phyloP scores from a whole-genome alignment of 2,113 vertebrate genomes.

The Cyprinus carpio region DNA sequence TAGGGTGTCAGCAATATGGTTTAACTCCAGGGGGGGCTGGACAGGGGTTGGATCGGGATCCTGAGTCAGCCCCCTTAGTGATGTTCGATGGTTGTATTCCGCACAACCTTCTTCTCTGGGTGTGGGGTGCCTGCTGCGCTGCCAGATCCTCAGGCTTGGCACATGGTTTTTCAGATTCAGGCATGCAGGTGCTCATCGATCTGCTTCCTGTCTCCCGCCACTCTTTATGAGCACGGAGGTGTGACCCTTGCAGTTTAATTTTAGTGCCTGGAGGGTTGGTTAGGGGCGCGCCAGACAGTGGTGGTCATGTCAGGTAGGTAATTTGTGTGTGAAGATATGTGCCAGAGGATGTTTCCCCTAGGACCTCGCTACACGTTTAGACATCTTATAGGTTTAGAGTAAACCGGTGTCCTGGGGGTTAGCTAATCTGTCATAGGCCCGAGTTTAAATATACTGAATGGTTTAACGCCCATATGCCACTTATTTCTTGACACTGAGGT shows the following conservation, averaged over 20 bases:
- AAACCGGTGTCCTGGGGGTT: conserved; percentile 36
- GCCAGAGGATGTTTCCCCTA: conserved; percentile 41
- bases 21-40: conserved; percentile 54
- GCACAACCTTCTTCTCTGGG: conserved; percentile 65
- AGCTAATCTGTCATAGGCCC: conserved; percentile 1
- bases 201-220: conserved; percentile 52
- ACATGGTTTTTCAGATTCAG: conserved; percentile 46
- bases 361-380: conserved; percentile 39
- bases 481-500: background rate
- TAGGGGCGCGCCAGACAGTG: conserved; percentile 64
- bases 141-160: conserved; percentile 49
- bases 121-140: conserved; percentile 62
- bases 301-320: conserved; percentile 50
- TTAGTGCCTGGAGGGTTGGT: conserved; percentile 60
- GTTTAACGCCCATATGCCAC: conserved; percentile 28
- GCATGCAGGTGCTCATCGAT: conserved; percentile 62
- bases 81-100: conserved; percentile 63
- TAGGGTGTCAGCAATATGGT: conserved; percentile 50
- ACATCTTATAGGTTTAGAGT: conserved; percentile 20
- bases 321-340: conserved; percentile 42
- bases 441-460: too few relatives aligned
- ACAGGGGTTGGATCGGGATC: conserved; percentile 57
- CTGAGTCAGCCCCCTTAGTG: conserved; percentile 63
- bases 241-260: conserved; percentile 62
- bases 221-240: conserved; percentile 65